These are phyloP conservation scores for Nudaria mundana DNA, from an alignment of 2,888 invertebrate species.

Conservation along the genomic window DNA sequence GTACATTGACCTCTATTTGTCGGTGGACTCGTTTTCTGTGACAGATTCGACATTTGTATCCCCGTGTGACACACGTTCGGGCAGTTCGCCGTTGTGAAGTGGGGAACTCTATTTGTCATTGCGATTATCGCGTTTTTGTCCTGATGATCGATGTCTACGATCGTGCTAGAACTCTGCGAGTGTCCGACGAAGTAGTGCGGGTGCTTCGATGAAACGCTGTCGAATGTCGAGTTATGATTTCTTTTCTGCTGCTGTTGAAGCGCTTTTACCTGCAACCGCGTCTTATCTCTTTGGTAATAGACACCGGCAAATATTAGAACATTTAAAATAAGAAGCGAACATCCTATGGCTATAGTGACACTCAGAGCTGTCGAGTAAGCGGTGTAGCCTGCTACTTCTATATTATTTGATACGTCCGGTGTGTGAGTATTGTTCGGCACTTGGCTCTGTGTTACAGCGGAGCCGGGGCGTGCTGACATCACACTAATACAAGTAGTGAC, in stretches of 20 bases:
- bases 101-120: conserved; percentile 74
- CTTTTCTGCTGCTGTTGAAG: conserved; percentile 87
- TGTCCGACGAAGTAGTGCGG: conserved; percentile 90
- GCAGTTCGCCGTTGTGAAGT: conserved; percentile 72
- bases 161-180: conserved; percentile 90
- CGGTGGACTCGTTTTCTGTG: conserved; percentile 70
- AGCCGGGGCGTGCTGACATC: conserved; percentile 84
- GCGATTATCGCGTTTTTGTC: conserved; percentile 80
- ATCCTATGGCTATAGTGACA: conserved; percentile 90
- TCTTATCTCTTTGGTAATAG: conserved; percentile 90
- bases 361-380: conserved; percentile 89
- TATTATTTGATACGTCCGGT: conserved; percentile 89
- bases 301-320: conserved; percentile 92
- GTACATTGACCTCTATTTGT: conserved; percentile 71
- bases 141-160: conserved; percentile 92
- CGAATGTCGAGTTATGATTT: conserved; percentile 75
- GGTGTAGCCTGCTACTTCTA: conserved; percentile 89
- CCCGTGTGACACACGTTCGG: conserved; percentile 82
- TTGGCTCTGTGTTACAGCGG: conserved; percentile 66
- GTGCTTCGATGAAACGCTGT: conserved; percentile 85
- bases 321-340: conserved; percentile 89
- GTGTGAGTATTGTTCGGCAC: conserved; percentile 83
- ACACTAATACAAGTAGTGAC: conserved; percentile 87
- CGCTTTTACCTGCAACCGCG: conserved; percentile 88
- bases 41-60: conserved; percentile 78